Percentiles rank a stretch among this genome's conserved stretches.
These are phyloP conservation scores for Idaea aversata DNA, from an alignment of 2,888 invertebrate species.

Conservation along the genomic window DNA sequence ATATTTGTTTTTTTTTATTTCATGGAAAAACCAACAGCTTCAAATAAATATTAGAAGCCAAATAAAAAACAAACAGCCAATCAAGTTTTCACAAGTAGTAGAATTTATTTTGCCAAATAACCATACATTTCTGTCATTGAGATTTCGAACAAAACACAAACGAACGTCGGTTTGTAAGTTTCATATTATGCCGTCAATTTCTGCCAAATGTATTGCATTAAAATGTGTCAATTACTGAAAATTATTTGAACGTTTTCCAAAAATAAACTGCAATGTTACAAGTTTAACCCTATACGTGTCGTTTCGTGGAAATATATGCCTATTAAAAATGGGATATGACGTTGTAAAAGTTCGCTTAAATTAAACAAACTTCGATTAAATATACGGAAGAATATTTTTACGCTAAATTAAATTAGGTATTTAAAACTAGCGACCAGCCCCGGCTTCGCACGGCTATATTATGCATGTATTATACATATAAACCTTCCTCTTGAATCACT, in stretches of 20 bases:
- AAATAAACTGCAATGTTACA: background rate
- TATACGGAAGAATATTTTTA: background rate
- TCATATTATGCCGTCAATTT: background rate
- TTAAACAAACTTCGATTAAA: background rate
- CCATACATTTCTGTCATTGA: no score
- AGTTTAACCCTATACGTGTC: background rate
- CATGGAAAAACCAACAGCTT: no score
- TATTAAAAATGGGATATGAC: background rate
- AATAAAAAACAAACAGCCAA: no score
- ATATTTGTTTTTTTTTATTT: no score
- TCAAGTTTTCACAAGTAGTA: no score
- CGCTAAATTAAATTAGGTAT: background rate
- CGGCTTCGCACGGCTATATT: no score
- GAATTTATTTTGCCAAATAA: no score
- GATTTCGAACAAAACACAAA: no score
- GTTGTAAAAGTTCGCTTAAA: background rate
- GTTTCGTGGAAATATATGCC: background rate
- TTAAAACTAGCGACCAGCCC: no score
- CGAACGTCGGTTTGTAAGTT: background rate
- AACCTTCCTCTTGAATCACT: no score
- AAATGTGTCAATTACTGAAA: background rate
- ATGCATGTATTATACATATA: no score
- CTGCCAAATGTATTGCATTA: background rate
- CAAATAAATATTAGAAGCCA: no score
- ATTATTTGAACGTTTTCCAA: background rate